Evolutionary conservation across 2,888 invertebrate genomes (phyloP).

Genomic region (Diloba caeruleocephala): DNA sequence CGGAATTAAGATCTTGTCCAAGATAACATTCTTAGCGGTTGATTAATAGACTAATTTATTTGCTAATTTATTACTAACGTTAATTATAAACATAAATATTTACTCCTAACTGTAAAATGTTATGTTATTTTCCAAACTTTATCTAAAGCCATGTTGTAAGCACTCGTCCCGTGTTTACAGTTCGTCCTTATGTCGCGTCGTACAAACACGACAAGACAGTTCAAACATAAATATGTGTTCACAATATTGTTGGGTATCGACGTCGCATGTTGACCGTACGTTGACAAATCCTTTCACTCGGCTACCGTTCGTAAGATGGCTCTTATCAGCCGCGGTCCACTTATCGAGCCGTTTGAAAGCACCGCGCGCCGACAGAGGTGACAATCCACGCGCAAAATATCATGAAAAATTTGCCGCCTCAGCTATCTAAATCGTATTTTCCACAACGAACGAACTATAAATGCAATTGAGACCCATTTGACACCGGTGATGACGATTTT

Average conservation of each 20-base stretch:
- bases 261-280: slow-evolving; percentile 80
- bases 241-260: slow-evolving; percentile 53
- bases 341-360: slow-evolving; percentile 80
- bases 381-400: slow-evolving; percentile 76
- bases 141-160: slow-evolving; percentile 13
- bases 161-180: slow-evolving; percentile 33
- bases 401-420: slow-evolving; percentile 62
- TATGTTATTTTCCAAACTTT: slow-evolving; percentile 24
- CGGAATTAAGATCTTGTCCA: slow-evolving; percentile 35
- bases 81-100: slow-evolving; percentile 18
- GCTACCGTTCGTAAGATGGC: slow-evolving; percentile 80
- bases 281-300: slow-evolving; percentile 82
- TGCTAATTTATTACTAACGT: slow-evolving; percentile 36
- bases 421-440: slow-evolving; percentile 53
- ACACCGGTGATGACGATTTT: slow-evolving; percentile 47
- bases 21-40: slow-evolving; percentile 39
- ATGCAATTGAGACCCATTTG: slow-evolving; percentile 23
- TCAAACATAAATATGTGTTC: slow-evolving; percentile 62
- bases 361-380: slow-evolving; percentile 83
- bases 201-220: slow-evolving; percentile 41
- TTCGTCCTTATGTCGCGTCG: slow-evolving; percentile 26
- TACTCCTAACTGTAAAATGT: neutral
- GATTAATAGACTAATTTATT: slow-evolving; percentile 47
- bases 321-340: slow-evolving; percentile 78
- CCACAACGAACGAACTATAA: slow-evolving; percentile 21